phyloP scores from a whole-genome alignment of 2,113 vertebrate species.

The Pseudopipra pipra region DNA sequence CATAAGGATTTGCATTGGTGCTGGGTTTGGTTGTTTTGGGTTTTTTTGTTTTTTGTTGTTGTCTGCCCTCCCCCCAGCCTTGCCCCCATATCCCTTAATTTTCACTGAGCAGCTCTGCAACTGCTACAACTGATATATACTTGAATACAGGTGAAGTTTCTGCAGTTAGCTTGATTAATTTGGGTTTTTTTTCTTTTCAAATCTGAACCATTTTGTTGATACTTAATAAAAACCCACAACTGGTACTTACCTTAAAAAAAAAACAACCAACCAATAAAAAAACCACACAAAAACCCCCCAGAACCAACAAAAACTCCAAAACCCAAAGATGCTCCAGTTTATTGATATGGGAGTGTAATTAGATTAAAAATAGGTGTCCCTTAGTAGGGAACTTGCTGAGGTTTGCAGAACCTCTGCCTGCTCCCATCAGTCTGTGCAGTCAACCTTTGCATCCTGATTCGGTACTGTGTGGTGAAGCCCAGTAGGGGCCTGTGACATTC shows the following conservation, averaged over 20 bases:
- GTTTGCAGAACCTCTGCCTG: not conserved
- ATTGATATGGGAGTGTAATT: not conserved
- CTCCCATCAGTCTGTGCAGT: not conserved
- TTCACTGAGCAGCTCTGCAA: not conserved
- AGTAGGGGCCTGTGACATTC: not conserved
- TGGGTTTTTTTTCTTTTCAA: not conserved
- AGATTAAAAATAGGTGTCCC: not conserved
- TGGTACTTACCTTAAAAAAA: not conserved
- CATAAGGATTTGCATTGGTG: not conserved
- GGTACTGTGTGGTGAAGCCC: not conserved
- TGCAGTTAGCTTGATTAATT: not conserved
- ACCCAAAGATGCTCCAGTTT: not conserved
- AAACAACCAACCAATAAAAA: not conserved
- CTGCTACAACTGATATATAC: not conserved
- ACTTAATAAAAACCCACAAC: not conserved
- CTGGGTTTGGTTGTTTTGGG: not conserved
- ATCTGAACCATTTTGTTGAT: not conserved
- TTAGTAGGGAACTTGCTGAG: not conserved
- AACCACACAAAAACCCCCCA: no score
- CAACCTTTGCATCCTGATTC: not conserved
- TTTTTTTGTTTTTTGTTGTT: not conserved
- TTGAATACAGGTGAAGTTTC: not conserved
- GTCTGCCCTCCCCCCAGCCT: no score
- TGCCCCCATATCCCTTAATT: not conserved
- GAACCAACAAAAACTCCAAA: rapidly evolving